phyloP scores from a whole-genome alignment of 2,797 vertebrate genomes.

The Scyliorhinus canicula region DNA sequence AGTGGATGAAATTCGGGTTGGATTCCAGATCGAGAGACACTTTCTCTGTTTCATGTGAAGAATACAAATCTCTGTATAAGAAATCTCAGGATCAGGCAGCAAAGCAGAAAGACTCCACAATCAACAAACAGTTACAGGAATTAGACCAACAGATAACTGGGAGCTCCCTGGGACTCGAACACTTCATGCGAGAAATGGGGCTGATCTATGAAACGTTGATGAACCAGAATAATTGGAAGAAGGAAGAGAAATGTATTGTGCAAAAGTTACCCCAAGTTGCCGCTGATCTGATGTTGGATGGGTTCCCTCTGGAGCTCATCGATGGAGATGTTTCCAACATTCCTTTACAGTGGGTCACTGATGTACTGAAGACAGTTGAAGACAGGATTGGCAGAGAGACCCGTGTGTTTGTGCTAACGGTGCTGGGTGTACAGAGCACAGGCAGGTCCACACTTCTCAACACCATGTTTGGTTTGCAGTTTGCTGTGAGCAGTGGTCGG shows the following conservation, averaged over 20 bases:
- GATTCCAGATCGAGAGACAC: not conserved
- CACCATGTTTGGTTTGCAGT: conserved; percentile 63
- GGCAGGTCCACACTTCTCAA: conserved; percentile 62
- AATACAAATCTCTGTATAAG: not conserved
- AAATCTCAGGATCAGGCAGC: not conserved
- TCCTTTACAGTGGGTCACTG: conserved; percentile 59
- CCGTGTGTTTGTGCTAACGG: conserved; percentile 44
- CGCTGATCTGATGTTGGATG: conserved; percentile 1
- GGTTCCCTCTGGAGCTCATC: not conserved
- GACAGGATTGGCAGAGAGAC: conserved; percentile 46
- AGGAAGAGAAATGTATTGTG: not conserved
- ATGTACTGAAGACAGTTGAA: conserved; percentile 62
- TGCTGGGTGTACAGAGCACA: conserved; percentile 49
- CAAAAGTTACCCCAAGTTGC: not conserved
- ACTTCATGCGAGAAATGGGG: not conserved
- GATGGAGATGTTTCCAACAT: conserved; percentile 21
- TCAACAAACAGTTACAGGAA: not conserved
- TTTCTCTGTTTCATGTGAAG: not conserved
- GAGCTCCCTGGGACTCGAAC: not conserved
- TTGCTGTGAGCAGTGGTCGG: conserved; percentile 54
- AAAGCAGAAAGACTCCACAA: not conserved
- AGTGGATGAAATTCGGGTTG: not conserved
- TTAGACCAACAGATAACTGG: not conserved
- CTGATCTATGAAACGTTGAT: not conserved
- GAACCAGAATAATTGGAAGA: not conserved